Conservation (phyloP, 2,888 invertebrate species). For the Drosophila eohydei region DNA sequence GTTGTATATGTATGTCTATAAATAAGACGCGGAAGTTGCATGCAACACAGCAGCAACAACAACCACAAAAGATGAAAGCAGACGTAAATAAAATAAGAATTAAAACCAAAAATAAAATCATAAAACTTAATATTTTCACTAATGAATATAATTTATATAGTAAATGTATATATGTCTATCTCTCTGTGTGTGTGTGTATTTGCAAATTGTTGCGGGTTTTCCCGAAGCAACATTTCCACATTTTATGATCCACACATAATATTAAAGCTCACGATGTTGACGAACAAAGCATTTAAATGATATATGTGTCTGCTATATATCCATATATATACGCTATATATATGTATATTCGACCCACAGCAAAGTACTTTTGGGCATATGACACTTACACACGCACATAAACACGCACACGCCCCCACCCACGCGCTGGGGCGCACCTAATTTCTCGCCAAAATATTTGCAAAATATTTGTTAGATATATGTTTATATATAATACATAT, state of each 20-base stretch:
- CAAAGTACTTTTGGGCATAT: slow-evolving; percentile 20
- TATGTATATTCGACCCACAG: background rate
- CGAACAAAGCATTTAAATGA: slow-evolving; percentile 38
- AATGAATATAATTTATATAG: slow-evolving; percentile 17
- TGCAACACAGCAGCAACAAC: slow-evolving; percentile 3
- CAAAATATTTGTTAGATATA: slow-evolving; percentile 40
- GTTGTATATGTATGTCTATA: slow-evolving; percentile 21
- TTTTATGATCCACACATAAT: slow-evolving; percentile 22
- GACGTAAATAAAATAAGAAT: slow-evolving; percentile 13
- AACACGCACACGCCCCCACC: slow-evolving; percentile 49
- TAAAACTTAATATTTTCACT: slow-evolving; percentile 21
- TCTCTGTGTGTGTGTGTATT: background rate
- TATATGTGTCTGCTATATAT: slow-evolving; percentile 5
- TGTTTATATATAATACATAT: background rate
- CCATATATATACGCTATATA: background rate
- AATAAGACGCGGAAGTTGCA: slow-evolving; percentile 60
- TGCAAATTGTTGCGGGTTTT: slow-evolving; percentile 33
- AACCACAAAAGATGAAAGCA: slow-evolving; percentile 15
- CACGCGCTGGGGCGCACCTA: slow-evolving; percentile 57
- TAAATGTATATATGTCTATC: background rate
- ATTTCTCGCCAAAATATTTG: slow-evolving; percentile 53
- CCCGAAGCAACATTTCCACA: slow-evolving; percentile 26
- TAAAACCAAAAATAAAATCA: background rate
- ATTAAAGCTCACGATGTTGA: slow-evolving; percentile 2
- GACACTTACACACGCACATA: slow-evolving; percentile 66